phyloP scores from a whole-genome alignment of 2,113 vertebrate species.

The Archilochus colubris region DNA sequence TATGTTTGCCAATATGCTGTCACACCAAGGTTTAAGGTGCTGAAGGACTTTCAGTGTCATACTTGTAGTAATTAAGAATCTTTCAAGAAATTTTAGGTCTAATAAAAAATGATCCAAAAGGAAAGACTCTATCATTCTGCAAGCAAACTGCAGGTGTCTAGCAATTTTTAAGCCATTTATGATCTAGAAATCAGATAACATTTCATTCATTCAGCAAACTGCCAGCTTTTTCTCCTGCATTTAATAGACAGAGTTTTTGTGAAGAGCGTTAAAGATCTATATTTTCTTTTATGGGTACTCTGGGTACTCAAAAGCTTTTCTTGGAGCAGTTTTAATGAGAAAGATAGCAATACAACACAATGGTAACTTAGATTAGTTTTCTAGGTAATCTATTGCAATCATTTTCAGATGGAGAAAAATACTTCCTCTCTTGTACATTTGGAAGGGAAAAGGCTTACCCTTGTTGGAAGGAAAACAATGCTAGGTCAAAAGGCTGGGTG shows the following conservation, averaged over 20 bases:
- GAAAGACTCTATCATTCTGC: neutral
- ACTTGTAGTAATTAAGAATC: neutral
- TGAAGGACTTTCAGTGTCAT: rapidly evolving
- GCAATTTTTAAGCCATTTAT: neutral
- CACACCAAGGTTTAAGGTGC: neutral
- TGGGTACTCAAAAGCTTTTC: neutral
- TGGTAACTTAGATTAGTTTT: neutral
- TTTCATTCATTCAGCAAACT: neutral
- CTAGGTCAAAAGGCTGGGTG: neutral
- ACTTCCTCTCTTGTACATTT: neutral
- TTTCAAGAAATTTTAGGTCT: neutral
- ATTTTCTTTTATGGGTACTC: neutral
- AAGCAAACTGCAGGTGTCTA: neutral
- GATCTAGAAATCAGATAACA: neutral
- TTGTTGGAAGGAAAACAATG: neutral
- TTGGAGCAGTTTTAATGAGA: neutral
- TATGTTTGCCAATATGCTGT: neutral
- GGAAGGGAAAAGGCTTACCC: neutral
- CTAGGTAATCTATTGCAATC: neutral
- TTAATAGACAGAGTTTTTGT: neutral
- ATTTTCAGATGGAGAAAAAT: neutral
- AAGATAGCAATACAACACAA: neutral
- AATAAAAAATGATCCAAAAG: neutral
- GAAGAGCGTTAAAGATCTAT: neutral
- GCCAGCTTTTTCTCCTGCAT: neutral